These are phyloP conservation scores for Albula glossodonta DNA, from an alignment of 2,113 vertebrate species.

Conservation along the genomic window DNA sequence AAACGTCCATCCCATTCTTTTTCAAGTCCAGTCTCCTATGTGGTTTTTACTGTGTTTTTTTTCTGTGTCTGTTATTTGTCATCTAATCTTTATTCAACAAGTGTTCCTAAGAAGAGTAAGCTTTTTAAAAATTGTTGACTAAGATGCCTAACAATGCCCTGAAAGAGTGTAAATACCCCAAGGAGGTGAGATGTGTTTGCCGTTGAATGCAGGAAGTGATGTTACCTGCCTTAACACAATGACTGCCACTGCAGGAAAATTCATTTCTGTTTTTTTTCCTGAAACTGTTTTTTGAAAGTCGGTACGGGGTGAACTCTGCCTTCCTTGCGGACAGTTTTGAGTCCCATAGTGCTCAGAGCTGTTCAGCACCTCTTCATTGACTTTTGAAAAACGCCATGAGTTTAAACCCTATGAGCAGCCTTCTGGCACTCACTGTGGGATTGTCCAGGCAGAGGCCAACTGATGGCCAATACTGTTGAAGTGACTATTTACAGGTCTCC, in stretches of 20 bases:
- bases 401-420: not conserved
- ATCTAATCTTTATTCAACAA: constrained; percentile 3
- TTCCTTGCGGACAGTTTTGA: not conserved
- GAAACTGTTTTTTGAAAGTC: not conserved
- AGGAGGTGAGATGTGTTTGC: not conserved
- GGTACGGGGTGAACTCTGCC: not conserved
- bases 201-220: not conserved
- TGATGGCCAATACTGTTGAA: not conserved
- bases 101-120: not conserved
- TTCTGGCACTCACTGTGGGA: not conserved
- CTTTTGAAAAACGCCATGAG: not conserved
- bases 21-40: not conserved
- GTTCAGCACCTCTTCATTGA: not conserved
- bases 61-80: not conserved
- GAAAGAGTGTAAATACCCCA: not conserved
- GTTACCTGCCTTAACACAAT: not conserved
- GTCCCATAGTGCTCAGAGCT: not conserved
- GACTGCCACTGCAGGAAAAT: not conserved
- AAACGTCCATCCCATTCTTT: constrained; percentile 7
- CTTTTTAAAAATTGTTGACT: too few species aligned
- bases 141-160: too few species aligned
- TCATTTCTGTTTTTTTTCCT: not conserved
- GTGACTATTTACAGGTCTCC: not conserved
- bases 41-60: not conserved
- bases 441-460: not conserved